These are phyloP conservation scores for Motacilla alba DNA, from an alignment of 2,113 vertebrate species.

Conservation along the genomic window DNA sequence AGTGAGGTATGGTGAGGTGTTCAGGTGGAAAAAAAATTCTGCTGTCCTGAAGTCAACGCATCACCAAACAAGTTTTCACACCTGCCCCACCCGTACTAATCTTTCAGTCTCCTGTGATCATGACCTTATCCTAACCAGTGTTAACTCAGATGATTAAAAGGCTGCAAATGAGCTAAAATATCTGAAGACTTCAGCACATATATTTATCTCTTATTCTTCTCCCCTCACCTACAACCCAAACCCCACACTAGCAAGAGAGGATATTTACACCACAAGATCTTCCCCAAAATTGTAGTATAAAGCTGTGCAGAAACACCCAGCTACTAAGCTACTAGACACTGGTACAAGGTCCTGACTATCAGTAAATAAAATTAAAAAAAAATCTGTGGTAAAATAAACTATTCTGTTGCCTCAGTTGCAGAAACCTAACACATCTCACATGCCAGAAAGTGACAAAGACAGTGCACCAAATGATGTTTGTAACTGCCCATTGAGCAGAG, in stretches of 20 bases:
- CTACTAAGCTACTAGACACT: neutral
- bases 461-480: neutral
- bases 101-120: neutral
- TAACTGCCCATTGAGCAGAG: neutral
- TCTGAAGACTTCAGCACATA: neutral
- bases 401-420: neutral
- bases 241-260: neutral
- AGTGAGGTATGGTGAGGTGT: neutral
- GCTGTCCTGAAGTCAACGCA: neutral
- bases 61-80: neutral
- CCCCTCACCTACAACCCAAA: neutral
- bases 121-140: neutral
- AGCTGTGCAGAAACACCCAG: neutral
- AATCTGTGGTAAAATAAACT: neutral
- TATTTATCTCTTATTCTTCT: neutral
- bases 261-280: neutral
- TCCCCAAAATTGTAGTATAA: fast-evolving
- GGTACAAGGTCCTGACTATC: neutral
- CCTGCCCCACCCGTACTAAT: neutral
- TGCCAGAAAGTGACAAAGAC: neutral
- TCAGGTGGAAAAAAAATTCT: neutral
- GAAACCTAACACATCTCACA: neutral
- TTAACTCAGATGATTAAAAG: neutral
- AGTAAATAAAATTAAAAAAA: neutral
- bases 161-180: neutral